Percentiles rank a stretch among this genome's conserved stretches.
Conservation (phyloP, 2,113 vertebrate species). For the Pygoscelis adeliae region DNA sequence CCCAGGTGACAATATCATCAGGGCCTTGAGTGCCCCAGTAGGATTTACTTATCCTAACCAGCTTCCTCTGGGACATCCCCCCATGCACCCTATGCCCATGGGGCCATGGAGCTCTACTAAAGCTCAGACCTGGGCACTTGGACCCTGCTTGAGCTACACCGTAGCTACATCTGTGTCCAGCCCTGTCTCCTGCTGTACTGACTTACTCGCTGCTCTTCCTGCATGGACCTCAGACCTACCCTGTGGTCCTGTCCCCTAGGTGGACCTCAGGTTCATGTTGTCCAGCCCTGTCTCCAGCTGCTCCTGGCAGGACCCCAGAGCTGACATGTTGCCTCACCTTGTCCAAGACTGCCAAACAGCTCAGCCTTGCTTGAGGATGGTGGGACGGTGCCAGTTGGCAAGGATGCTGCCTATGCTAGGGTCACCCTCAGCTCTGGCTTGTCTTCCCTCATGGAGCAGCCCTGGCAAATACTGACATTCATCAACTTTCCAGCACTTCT, state of each 20-base stretch:
- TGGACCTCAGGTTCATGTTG: background rate
- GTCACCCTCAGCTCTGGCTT: background rate
- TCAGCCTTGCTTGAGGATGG: background rate
- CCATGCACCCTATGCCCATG: too few species aligned
- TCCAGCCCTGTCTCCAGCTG: background rate
- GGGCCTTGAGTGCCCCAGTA: too few species aligned
- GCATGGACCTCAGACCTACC: background rate
- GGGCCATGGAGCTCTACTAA: background rate
- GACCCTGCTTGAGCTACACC: background rate
- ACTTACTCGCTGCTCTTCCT: background rate
- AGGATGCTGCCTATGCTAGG: background rate
- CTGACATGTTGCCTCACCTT: background rate
- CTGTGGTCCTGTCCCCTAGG: background rate
- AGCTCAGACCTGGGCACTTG: background rate
- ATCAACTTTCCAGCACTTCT: background rate
- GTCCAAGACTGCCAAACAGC: background rate
- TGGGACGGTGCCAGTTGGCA: accelerated
- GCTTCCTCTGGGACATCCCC: background rate
- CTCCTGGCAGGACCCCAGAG: background rate
- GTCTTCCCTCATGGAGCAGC: background rate
- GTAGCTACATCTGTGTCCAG: background rate
- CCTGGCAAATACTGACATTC: background rate
- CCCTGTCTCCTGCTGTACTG: background rate
- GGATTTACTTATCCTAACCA: background rate
- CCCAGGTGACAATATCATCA: background rate